Evolutionary conservation across 2,113 vertebrate genomes (phyloP).

Genomic region (Carassius carassius): DNA sequence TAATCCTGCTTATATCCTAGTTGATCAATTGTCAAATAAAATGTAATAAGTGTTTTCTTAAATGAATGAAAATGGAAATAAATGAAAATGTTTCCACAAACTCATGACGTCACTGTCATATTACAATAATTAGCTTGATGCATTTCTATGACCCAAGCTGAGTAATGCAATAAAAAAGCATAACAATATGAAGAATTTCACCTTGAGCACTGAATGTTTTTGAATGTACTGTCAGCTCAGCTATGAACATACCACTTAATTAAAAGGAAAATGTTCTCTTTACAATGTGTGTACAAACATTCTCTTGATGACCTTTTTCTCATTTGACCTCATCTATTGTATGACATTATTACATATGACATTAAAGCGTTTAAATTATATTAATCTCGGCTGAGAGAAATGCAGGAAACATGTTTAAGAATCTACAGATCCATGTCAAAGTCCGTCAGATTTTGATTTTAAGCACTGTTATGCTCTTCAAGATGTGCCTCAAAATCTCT

Average conservation of each 20-base stretch:
- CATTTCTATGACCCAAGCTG: constrained; percentile 13
- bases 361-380: neutral
- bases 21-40: neutral
- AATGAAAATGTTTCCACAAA: neutral
- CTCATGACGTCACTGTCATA: neutral
- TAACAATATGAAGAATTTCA: constrained; percentile 15
- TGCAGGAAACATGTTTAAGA: neutral
- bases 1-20: neutral
- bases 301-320: neutral
- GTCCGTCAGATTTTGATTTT: no score
- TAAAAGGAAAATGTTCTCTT: neutral
- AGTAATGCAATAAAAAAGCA: neutral
- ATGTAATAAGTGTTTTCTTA: neutral
- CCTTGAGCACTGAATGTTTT: neutral
- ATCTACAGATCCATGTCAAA: neutral
- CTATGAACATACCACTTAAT: neutral
- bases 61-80: neutral
- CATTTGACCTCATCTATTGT: neutral
- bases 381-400: neutral
- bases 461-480: no score
- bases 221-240: neutral
- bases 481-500: neutral
- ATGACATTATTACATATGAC: neutral
- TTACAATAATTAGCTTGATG: neutral
- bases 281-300: neutral